These are phyloP conservation scores for Thecocarcelia acutangulata DNA, from an alignment of 2,888 invertebrate species.

Conservation along the genomic window DNA sequence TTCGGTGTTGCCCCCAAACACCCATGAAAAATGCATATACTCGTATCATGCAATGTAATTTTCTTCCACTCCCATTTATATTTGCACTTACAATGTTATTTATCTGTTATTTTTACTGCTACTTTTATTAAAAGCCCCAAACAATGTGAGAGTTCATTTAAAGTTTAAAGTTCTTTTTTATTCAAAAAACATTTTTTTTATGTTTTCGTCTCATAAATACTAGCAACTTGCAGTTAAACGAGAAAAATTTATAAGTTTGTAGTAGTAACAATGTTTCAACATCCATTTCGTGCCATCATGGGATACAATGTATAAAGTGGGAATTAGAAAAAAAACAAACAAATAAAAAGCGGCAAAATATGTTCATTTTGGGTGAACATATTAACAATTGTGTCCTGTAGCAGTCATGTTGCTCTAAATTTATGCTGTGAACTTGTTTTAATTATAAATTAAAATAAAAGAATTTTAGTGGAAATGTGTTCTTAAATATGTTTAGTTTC, in stretches of 20 bases:
- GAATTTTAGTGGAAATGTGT: not conserved
- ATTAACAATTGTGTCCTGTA: conserved; percentile 16
- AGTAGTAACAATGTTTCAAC: conserved; percentile 3
- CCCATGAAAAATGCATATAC: too few relatives aligned
- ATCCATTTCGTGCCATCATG: not conserved
- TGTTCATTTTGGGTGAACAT: conserved; percentile 16
- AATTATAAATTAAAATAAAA: conserved; percentile 72
- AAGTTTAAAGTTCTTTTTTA: not conserved
- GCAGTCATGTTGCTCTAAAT: conserved; percentile 55
- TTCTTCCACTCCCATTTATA: too few relatives aligned
- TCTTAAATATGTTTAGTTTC: too few relatives aligned
- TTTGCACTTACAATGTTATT: not conserved
- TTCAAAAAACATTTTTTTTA: too few relatives aligned
- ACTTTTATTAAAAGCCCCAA: not conserved
- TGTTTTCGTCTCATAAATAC: conserved; percentile 18
- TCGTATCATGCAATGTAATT: too few relatives aligned
- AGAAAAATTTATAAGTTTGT: conserved; percentile 13
- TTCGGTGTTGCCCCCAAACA: too few relatives aligned
- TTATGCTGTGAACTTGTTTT: conserved; percentile 62
- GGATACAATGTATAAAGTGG: conserved; percentile 18
- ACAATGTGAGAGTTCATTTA: conserved; percentile 10
- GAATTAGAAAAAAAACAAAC: not conserved
- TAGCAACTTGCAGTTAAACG: conserved; percentile 23
- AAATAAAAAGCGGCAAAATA: not conserved
- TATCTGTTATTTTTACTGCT: not conserved